Percentiles rank a stretch among this genome's conserved stretches.
Conservation (phyloP, 2,888 invertebrate genomes). For the Pristionchus exspectatus region DNA sequence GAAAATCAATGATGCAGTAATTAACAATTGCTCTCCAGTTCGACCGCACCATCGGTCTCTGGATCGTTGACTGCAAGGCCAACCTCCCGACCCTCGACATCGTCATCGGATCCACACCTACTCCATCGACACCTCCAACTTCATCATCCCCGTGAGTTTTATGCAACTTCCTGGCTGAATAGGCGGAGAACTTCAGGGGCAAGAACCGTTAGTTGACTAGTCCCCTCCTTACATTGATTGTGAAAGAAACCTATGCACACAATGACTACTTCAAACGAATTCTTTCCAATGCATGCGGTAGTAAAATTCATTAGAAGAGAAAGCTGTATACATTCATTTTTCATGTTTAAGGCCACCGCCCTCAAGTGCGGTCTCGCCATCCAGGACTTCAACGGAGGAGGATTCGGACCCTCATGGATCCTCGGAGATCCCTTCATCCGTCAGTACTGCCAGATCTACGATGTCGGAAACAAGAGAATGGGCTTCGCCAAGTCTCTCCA, state of each 20-base stretch:
- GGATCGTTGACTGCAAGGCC: slow-evolving; percentile 36
- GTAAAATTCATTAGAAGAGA: too few relatives aligned
- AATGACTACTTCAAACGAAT: too few relatives aligned
- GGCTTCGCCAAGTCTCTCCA: slow-evolving; percentile 65
- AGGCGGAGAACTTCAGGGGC: too few relatives aligned
- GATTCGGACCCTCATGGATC: slow-evolving; percentile 62
- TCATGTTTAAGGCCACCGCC: not conserved
- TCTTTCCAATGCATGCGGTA: too few relatives aligned
- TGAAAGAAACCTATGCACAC: too few relatives aligned
- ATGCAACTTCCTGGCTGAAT: too few relatives aligned
- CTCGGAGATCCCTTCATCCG: slow-evolving; percentile 69
- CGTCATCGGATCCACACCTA: slow-evolving; percentile 46
- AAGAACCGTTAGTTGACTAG: too few relatives aligned
- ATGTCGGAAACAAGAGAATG: slow-evolving; percentile 68
- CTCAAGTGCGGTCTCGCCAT: slow-evolving; percentile 24
- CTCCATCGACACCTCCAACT: slow-evolving; percentile 28
- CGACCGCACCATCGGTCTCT: not conserved
- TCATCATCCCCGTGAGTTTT: slow-evolving; percentile 44
- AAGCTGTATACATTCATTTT: too few relatives aligned
- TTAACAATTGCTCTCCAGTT: not conserved
- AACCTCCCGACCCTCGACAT: slow-evolving; percentile 7
- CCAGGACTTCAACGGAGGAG: slow-evolving; percentile 28
- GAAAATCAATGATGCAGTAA: too few relatives aligned
- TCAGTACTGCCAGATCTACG: slow-evolving; percentile 70
- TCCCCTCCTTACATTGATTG: too few relatives aligned